Evolutionary conservation across 2,113 vertebrate genomes (phyloP).

Genomic region (Amazona guildingii): DNA sequence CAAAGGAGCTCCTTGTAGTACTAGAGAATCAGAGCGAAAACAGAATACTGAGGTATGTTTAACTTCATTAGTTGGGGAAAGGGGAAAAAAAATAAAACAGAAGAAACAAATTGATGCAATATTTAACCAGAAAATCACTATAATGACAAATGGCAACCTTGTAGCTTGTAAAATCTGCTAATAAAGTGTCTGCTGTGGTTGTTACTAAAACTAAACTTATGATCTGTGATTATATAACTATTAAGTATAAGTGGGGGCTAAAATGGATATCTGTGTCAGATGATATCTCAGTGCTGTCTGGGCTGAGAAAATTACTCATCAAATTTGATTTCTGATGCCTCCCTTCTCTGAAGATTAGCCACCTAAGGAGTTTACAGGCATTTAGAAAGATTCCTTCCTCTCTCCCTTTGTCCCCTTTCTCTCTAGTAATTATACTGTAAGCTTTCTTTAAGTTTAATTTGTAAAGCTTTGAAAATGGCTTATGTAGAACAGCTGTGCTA

Average conservation of each 20-base stretch:
- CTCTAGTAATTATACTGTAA: constrained; percentile 4
- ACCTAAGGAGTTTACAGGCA: constrained; percentile 9
- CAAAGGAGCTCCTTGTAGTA: not conserved
- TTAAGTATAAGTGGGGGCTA: constrained; percentile 62
- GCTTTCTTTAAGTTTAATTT: constrained; percentile 20
- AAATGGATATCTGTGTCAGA: constrained; percentile 40
- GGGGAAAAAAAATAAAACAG: not conserved
- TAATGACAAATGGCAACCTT: constrained; percentile 66
- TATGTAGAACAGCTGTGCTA: not conserved
- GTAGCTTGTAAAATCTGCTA: constrained; percentile 62
- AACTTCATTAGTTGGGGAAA: constrained; percentile 22
- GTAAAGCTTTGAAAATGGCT: not conserved
- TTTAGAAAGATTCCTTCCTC: constrained; percentile 21
- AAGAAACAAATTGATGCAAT: constrained; percentile 54
- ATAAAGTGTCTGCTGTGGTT: constrained; percentile 62
- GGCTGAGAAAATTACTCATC: constrained; percentile 59
- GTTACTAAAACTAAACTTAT: constrained; percentile 72
- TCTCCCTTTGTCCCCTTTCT: not conserved
- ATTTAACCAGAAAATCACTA: constrained; percentile 69
- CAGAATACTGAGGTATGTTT: constrained; percentile 24
- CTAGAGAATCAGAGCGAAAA: constrained; percentile 44
- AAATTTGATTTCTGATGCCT: constrained; percentile 60
- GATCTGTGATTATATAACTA: constrained; percentile 66
- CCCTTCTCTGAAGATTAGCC: constrained; percentile 29
- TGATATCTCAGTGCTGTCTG: constrained; percentile 15